Conservation (phyloP, 23 tunicate genomes). For the Trididemnum nubilum region DNA sequence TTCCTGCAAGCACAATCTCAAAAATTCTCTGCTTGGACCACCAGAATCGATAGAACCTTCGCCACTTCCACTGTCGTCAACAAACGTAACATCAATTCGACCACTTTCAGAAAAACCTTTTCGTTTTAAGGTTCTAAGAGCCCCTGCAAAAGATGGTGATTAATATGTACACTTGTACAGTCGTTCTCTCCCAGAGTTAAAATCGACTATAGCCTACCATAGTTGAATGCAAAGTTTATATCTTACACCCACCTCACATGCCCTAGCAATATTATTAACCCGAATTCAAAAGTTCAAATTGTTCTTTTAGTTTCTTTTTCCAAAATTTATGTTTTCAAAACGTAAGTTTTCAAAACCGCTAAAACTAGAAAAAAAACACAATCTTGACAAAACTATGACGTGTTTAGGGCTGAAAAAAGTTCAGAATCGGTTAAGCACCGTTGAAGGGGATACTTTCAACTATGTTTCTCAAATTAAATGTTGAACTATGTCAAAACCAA, state of each 20-base stretch:
- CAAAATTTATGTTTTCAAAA: too few species aligned
- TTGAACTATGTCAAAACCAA: background rate
- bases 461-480: background rate
- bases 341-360: background rate
- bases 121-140: conserved; percentile 20
- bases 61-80: conserved; percentile 12
- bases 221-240: too few species aligned
- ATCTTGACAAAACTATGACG: too few species aligned
- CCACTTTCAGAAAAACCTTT: conserved; percentile 10
- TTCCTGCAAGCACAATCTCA: conserved; percentile 14
- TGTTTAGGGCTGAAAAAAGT: background rate
- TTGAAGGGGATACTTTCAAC: background rate
- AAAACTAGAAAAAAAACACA: background rate
- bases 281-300: too few species aligned
- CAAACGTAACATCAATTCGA: conserved; percentile 8
- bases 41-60: conserved; percentile 26
- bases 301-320: too few species aligned
- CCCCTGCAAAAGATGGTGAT: background rate
- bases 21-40: conserved; percentile 32
- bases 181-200: too few species aligned
- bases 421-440: background rate
- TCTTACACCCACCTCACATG: too few species aligned
- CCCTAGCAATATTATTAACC: too few species aligned
- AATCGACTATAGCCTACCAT: too few species aligned
- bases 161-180: too few species aligned